Conservation (phyloP, 1,140 invertebrate species). For the Anoplophora glabripennis region DNA sequence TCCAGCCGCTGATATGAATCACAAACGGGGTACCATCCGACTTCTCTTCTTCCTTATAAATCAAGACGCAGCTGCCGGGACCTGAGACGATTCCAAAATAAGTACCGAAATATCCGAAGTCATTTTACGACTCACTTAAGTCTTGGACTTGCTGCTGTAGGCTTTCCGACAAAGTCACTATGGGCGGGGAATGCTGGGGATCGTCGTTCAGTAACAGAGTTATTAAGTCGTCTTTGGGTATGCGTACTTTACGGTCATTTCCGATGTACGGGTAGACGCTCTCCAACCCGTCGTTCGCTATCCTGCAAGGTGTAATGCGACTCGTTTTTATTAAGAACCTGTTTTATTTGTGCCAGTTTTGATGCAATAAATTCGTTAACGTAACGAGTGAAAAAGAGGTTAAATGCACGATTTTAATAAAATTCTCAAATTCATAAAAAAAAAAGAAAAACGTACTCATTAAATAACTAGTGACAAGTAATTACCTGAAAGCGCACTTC, state of each 20-base stretch:
- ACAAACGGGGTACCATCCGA: constrained; percentile 51
- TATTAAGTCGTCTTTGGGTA: constrained; percentile 75
- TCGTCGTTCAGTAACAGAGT: constrained; percentile 73
- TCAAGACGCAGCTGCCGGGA: constrained; percentile 72
- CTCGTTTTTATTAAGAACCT: neutral
- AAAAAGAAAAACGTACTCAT: constrained; percentile 7
- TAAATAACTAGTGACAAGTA: neutral
- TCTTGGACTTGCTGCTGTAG: constrained; percentile 65
- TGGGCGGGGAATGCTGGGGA: constrained; percentile 68
- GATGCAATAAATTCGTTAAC: constrained; percentile 1
- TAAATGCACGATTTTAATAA: no score
- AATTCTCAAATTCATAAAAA: no score
- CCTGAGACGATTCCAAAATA: constrained; percentile 50
- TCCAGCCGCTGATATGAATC: constrained; percentile 83
- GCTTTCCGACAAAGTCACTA: constrained; percentile 59
- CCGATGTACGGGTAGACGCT: constrained; percentile 67
- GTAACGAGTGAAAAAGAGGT: no score
- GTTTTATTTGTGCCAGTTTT: neutral
- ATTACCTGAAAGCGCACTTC: constrained; percentile 74
- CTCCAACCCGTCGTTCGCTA: constrained; percentile 71
- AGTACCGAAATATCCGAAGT: neutral
- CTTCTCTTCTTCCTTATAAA: constrained; percentile 60
- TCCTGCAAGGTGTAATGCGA: constrained; percentile 45
- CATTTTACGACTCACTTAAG: constrained; percentile 56
- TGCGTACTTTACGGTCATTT: constrained; percentile 58